Evolutionary conservation across 1,140 invertebrate species (phyloP), one percentile per base, ranked within the genome.

Genomic region (Saccostrea echinata): DNA sequence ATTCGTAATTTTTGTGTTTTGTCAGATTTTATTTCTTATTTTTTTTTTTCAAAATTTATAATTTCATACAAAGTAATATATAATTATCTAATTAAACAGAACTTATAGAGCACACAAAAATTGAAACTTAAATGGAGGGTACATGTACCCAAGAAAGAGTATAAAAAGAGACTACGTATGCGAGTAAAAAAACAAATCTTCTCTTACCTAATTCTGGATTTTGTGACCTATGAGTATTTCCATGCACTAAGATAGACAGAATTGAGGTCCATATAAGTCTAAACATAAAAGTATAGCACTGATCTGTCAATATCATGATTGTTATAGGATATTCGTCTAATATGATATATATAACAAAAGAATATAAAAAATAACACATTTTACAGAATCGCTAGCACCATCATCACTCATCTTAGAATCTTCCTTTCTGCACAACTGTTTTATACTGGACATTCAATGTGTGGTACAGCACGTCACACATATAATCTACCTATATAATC

Each of bases 281-380:
- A 18, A 27, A 33, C 68, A 76, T 27, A 76, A 76, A 76, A 12
- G 68, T 30, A 76, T 30, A 76, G 16, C 33, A 18, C 24, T 76
- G 24, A 76, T 30, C 27, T 33, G 68, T 30, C 24, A 76, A 16
- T 16, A 33, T 76, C 68, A 76, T 76, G 13, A 76, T 76, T 76
- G 68, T 33, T 30, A 76, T 33, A 33, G 27, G 24, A 27, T 76
- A 4, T 16, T 30, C 27, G 27, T 35, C 30, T 35, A 30, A 13
- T 9, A 2, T 76, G 16, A 76, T 13, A 33, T 76, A 13, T 76
- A 33, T 33, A 76, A 76, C 68, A 76, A 76, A 76, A 76, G 16
- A 30, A 27, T 76, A 76, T 3, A 27, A 30, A 76, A 76, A 33
- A 76, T 76, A 24, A 76, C 68, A 76, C 68, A 76, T 76, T 76